phyloP scores from a whole-genome alignment of 2,888 invertebrate genomes.

The Drosophila macrothrix region DNA sequence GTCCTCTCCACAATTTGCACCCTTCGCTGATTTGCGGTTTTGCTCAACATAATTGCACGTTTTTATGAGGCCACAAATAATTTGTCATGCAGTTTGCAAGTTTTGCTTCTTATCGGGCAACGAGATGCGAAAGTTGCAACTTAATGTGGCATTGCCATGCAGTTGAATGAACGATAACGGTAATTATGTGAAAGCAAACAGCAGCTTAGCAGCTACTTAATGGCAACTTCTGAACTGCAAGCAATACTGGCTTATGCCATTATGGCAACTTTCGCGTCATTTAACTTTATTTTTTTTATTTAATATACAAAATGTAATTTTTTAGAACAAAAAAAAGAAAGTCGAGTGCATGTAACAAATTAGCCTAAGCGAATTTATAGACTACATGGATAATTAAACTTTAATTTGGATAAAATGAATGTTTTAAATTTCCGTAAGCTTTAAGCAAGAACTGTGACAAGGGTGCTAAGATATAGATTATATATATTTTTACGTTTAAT shows the following conservation, averaged over 20 bases:
- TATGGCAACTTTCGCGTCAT: not conserved
- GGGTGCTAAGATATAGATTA: too few species aligned
- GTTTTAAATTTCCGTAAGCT: not conserved
- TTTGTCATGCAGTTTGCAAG: constrained; percentile 57
- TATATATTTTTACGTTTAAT: not conserved
- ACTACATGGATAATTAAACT: not conserved
- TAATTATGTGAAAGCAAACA: constrained; percentile 39
- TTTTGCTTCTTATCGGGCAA: constrained; percentile 34
- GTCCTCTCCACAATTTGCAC: not conserved
- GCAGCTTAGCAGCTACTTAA: constrained; percentile 37
- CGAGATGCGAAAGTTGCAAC: constrained; percentile 31
- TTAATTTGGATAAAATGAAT: not conserved
- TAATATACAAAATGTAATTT: not conserved
- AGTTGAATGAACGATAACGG: constrained; percentile 37
- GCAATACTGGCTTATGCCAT: not conserved
- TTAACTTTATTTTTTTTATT: not conserved
- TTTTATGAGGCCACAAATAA: constrained; percentile 55
- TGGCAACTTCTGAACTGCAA: constrained; percentile 6
- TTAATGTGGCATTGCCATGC: constrained; percentile 31
- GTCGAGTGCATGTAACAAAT: not conserved
- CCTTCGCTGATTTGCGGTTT: constrained; percentile 49
- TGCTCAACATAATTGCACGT: constrained; percentile 60
- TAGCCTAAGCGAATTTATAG: not conserved
- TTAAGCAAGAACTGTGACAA: too few species aligned
- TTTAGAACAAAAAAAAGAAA: not conserved